These are phyloP conservation scores for Drosophila kanapiae DNA, from an alignment of 1,140 invertebrate species.

Conservation along the genomic window DNA sequence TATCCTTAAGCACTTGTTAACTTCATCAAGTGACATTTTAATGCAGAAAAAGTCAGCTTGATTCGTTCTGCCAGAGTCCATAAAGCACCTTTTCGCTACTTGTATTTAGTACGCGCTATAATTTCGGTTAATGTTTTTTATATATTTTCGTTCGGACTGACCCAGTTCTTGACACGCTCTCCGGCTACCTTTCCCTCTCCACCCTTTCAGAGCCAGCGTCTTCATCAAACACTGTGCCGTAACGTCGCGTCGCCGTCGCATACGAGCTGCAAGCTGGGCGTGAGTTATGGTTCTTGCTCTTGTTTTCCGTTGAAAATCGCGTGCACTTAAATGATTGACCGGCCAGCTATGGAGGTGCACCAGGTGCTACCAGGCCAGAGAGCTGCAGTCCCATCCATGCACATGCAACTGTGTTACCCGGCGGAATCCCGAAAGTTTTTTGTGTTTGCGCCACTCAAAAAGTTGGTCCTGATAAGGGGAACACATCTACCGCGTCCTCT, in stretches of 20 bases:
- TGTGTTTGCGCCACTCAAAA: conserved; percentile 35
- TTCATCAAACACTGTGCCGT: conserved; percentile 25
- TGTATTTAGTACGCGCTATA: conserved; percentile 63
- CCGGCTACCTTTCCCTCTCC: background rate
- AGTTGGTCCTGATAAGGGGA: conserved; percentile 41
- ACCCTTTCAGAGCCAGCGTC: conserved; percentile 19
- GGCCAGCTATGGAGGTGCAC: conserved; percentile 16
- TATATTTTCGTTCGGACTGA: conserved; percentile 64
- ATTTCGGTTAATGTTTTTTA: conserved; percentile 82
- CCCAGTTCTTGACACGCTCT: conserved; percentile 74
- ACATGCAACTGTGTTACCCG: conserved; percentile 59
- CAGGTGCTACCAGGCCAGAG: too few species aligned
- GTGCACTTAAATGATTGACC: conserved; percentile 83
- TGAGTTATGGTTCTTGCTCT: conserved; percentile 54
- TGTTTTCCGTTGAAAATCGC: conserved; percentile 61
- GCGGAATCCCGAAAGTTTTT: conserved; percentile 46
- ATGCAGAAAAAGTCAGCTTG: background rate
- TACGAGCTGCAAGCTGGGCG: conserved; percentile 54
- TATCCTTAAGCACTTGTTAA: background rate
- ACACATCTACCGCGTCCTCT: conserved; percentile 3
- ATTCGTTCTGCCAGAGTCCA: conserved; percentile 1
- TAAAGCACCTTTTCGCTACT: background rate
- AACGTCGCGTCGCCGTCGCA: too few species aligned
- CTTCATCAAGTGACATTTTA: conserved; percentile 5
- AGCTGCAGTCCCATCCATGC: conserved; percentile 28